These are phyloP conservation scores for Euglossa dilemma DNA, from an alignment of 1,140 invertebrate species.

Conservation along the genomic window DNA sequence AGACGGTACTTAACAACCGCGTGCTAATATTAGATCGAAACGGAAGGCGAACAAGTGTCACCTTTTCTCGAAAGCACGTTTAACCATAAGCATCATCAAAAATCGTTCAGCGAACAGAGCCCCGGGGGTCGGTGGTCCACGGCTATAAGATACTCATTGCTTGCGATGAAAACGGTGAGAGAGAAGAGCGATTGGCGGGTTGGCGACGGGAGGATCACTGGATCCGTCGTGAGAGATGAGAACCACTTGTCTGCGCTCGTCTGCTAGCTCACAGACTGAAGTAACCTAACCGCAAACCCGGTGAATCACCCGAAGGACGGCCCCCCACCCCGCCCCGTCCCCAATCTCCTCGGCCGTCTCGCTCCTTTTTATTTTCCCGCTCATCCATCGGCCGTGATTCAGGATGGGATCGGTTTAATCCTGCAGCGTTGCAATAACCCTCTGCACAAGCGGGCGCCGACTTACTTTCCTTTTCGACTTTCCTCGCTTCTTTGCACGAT, in stretches of 20 bases:
- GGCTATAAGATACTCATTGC: not conserved
- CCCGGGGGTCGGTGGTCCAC: too few species aligned
- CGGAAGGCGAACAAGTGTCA: too few species aligned
- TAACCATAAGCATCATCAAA: too few species aligned
- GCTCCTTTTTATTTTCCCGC: constrained; percentile 18
- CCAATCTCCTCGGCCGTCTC: constrained; percentile 27
- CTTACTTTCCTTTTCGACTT: constrained; percentile 6
- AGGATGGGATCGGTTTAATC: constrained; percentile 39
- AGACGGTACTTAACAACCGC: too few species aligned
- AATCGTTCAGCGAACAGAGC: too few species aligned
- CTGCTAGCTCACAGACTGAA: constrained; percentile 48
- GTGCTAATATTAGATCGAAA: too few species aligned
- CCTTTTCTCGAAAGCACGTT: too few species aligned
- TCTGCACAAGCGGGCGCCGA: not conserved
- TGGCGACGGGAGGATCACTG: constrained; percentile 11
- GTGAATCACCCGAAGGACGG: constrained; percentile 74
- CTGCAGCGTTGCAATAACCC: constrained; percentile 30
- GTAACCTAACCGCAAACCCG: constrained; percentile 66
- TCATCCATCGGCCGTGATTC: constrained; percentile 46
- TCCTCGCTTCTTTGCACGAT: not conserved
- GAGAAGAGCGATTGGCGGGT: not conserved
- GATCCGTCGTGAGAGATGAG: constrained; percentile 42
- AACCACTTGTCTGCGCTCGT: constrained; percentile 49
- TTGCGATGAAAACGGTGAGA: not conserved
- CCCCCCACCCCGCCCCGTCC: constrained; percentile 4